phyloP scores from a whole-genome alignment of 2,797 vertebrate species.

The Peromyscus eremicus region DNA sequence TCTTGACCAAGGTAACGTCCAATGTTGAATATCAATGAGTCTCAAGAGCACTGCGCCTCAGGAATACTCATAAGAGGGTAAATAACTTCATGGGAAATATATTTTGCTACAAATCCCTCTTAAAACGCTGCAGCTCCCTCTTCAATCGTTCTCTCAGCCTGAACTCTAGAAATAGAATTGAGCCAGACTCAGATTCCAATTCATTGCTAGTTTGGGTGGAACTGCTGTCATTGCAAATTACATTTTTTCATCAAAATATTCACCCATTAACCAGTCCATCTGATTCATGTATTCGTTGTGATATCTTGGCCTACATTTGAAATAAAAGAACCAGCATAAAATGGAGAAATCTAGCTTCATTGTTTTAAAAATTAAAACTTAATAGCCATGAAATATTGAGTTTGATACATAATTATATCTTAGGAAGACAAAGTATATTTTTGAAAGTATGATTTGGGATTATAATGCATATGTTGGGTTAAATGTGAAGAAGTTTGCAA shows the following conservation, averaged over 20 bases:
- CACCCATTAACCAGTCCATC: not conserved
- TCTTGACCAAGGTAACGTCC: not conserved
- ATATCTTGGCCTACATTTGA: not conserved
- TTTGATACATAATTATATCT: not conserved
- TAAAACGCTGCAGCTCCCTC: not conserved
- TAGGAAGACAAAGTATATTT: not conserved
- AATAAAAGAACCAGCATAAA: not conserved
- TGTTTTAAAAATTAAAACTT: slow-evolving; percentile 3
- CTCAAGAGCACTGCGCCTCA: not conserved
- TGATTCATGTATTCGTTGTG: not conserved
- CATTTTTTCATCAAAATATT: not conserved
- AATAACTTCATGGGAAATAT: not conserved
- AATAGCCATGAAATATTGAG: not conserved
- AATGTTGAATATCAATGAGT: not conserved
- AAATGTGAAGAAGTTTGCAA: not conserved
- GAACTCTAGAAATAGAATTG: not conserved
- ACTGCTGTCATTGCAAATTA: not conserved
- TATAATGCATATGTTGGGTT: not conserved
- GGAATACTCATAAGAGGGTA: not conserved
- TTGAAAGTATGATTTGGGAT: not conserved
- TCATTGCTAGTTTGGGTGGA: not conserved
- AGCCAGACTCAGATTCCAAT: not conserved
- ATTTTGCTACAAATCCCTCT: not conserved
- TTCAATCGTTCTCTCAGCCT: not conserved
- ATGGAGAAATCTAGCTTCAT: not conserved